phyloP scores from a whole-genome alignment of 2,113 vertebrate genomes.

The Hirundichthys speculiger region DNA sequence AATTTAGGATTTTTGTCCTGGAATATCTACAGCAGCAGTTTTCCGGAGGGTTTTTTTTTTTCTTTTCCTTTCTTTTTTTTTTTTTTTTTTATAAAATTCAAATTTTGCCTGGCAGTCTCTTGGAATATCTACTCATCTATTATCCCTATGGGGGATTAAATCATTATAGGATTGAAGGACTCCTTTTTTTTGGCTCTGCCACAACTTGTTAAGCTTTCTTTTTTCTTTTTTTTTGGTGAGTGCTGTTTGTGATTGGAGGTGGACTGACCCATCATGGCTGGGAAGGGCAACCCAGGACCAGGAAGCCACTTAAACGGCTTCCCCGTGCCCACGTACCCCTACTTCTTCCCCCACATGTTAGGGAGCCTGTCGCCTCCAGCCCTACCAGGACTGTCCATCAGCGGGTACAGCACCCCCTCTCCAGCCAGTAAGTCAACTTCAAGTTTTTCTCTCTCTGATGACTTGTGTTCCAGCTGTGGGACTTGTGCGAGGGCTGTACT shows the following conservation, averaged over 20 bases:
- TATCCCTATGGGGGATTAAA: slow-evolving; percentile 71
- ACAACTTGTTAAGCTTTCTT: background rate
- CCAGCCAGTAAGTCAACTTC: slow-evolving; percentile 92
- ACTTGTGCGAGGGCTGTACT: too few species aligned
- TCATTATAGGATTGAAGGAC: slow-evolving; percentile 42
- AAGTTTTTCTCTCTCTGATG: background rate
- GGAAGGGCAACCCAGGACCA: slow-evolving; percentile 90
- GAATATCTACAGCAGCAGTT: slow-evolving; percentile 31
- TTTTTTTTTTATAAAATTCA: background rate
- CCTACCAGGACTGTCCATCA: slow-evolving; percentile 88
- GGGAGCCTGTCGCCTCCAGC: slow-evolving; percentile 92
- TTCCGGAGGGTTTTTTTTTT: slow-evolving; percentile 8
- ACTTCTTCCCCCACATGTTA: slow-evolving; percentile 96
- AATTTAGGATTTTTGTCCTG: slow-evolving; percentile 42
- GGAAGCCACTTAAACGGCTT: slow-evolving; percentile 91
- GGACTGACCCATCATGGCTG: slow-evolving; percentile 86
- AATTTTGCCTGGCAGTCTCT: background rate
- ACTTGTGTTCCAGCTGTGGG: background rate
- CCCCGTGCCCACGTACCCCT: slow-evolving; percentile 93
- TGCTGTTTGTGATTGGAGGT: slow-evolving; percentile 47
- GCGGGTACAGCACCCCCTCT: slow-evolving; percentile 96
- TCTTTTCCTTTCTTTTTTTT: slow-evolving; percentile 3
- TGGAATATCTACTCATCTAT: slow-evolving; percentile 61
- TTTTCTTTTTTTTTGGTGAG: slow-evolving; percentile 23
- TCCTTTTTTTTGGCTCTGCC: slow-evolving; percentile 22